Base-by-base conservation (phyloP, 2,113 vertebrate species). In the Hymenochirus boettgeri region DNA sequence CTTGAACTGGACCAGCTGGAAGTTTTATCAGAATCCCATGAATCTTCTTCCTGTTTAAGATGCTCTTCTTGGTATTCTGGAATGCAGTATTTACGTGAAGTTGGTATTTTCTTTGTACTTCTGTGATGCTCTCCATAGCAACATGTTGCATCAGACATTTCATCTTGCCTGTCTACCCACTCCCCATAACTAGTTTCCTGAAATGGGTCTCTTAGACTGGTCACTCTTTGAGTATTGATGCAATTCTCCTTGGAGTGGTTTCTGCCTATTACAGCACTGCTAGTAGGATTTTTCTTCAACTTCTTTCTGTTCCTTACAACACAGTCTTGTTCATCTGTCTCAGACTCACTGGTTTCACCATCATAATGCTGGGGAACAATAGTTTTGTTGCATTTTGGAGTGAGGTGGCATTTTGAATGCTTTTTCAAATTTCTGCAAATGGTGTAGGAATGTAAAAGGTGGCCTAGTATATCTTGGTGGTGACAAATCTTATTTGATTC, bases 361-460 rank as follows among this genome's bases (percentile, higher is more conserved):
- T 79, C 71, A 3, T 46, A 63, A 42, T 65, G 78, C 54, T 65
- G 25, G 66, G 82, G 72, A 74, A 75, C 72, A 17, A 58, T 73
- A 37, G 77, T 70, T 39, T 74, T 82, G 55, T 79, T 79, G 29
- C 15, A 73, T 0, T 51, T 35, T n/a, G 71, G 72, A 29, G 70
- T 74, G 60, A 73, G 42, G 39, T 74, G 75, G 54, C 1, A 23
- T 52, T 71, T 70, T 62, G 53, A 67, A 11, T 55, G 71, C 51
- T 69, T 79, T 62, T 72, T 21, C 21, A 76, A 70, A 29, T 18
- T 26, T 18, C 70, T 19, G 21, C 1, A n/a, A 48, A 70, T 62
- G 55, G 74, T 66, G 54, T 78, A 69, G 45, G 71, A 77, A 73
- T 62, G 76, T 54, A 73, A 75, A 59, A 71, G 76, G 13, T 71